These are phyloP conservation scores for Acanthosepion pharaonis DNA, from an alignment of 2,888 invertebrate species.

Conservation along the genomic window DNA sequence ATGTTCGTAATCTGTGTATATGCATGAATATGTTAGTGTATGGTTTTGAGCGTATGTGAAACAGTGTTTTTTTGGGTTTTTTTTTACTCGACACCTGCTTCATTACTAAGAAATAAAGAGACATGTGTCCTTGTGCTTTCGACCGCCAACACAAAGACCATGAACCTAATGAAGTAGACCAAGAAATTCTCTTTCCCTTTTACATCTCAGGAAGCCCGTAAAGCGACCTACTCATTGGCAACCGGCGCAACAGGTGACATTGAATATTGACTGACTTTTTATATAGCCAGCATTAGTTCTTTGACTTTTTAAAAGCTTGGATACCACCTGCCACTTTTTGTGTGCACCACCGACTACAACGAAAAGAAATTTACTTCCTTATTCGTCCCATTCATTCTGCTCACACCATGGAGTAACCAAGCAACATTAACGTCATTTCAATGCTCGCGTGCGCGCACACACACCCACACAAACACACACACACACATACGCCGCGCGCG, in stretches of 20 bases:
- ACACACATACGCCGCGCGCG: background rate
- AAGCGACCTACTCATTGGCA: background rate
- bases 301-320: background rate
- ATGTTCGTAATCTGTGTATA: background rate
- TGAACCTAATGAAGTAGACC: conserved; percentile 4
- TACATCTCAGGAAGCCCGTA: background rate
- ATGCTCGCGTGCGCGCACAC: background rate
- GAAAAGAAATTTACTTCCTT: background rate
- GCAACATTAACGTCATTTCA: background rate
- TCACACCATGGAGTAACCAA: background rate
- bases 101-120: background rate
- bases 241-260: background rate
- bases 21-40: background rate
- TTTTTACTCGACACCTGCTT: background rate
- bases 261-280: conserved; percentile 10
- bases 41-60: background rate
- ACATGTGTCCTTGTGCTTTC: background rate
- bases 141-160: background rate
- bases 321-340: background rate
- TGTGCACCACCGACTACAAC: background rate
- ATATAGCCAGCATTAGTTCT: background rate
- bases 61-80: background rate
- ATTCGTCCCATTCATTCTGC: background rate
- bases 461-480: background rate
- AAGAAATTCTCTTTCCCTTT: background rate